Conservation (phyloP, 2,888 invertebrate genomes). For the Hirtodrosophila confusa region DNA sequence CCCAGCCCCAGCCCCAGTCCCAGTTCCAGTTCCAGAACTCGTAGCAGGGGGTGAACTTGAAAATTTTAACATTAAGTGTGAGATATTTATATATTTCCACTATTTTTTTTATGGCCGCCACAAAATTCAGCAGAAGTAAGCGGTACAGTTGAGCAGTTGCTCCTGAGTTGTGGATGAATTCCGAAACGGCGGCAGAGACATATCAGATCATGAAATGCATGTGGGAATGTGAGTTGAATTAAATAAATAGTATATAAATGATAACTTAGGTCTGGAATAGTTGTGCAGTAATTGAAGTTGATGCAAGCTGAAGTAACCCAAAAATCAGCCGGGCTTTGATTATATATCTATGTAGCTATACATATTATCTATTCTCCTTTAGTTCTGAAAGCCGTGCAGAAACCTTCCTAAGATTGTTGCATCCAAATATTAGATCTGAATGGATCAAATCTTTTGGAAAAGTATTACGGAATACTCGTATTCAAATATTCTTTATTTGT, state of each 20-base stretch:
- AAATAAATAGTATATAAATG: neutral
- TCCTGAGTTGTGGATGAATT: neutral
- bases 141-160: constrained; percentile 27
- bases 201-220: too few species aligned
- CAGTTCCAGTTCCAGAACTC: constrained; percentile 18
- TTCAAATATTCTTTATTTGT: too few species aligned
- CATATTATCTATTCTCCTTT: too few species aligned
- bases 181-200: neutral
- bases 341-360: neutral
- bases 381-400: too few species aligned
- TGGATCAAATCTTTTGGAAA: too few species aligned
- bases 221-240: too few species aligned
- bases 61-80: constrained; percentile 58
- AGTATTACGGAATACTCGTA: too few species aligned
- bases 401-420: too few species aligned
- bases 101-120: constrained; percentile 36
- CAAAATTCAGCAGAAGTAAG: constrained; percentile 14
- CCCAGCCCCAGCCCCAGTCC: neutral
- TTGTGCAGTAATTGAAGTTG: too few species aligned
- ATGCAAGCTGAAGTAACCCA: too few species aligned
- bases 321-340: neutral
- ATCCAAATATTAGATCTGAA: too few species aligned
- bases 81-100: constrained; percentile 60
- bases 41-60: constrained; percentile 76
- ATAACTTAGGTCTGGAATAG: too few species aligned